Evolutionary conservation across 2,113 vertebrate genomes (phyloP), one percentile per base, ranked within the genome.

Genomic region (Gavialis gangeticus): DNA sequence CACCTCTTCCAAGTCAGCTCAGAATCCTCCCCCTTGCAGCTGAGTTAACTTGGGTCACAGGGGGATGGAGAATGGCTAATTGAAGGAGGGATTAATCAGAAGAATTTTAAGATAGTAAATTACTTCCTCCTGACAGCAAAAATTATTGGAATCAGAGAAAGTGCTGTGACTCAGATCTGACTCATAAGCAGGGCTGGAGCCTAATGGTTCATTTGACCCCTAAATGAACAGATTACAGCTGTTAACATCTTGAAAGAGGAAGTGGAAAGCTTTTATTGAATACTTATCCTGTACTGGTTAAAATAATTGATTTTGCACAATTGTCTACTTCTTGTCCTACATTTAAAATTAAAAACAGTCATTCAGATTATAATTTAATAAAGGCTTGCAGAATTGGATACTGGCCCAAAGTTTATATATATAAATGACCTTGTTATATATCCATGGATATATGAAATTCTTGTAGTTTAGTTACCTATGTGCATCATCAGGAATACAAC

Each of bases 41-140:
- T 25, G 75, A 84, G 18, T 21, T 73, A 79, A 92, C 34, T 4
- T 46, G n/a, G 84, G 21, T 28, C 62, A 90, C 78, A 76, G 9
- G 12, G 55, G 3, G 81, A 71, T 1, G n/a, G 79, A 89, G 69
- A 66, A 73, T 22, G 34, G 30, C 10, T 87, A 77, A 85, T 78
- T 30, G 13, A 80, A 57, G 67, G 85, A 89, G 91, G 22, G 5
- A 75, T 89, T 87, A 85, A 89, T 84, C 84, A 92, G 82, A 75
- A 76, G 66, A 77, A 30, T 80, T 67, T 9, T 64, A 89, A 18
- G 79, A 80, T 55, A 85, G 3, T 55, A 24, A 87, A 83, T 66
- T 85, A 85, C 54, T 95, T 87, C 63, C 24, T 37, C 55, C 63
- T 71, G 27, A 84, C 30, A 91, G 25, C 59, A 82, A 82, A 81